These are phyloP conservation scores for Priocnemis perturbator DNA, from an alignment of 2,888 invertebrate genomes.

Conservation along the genomic window DNA sequence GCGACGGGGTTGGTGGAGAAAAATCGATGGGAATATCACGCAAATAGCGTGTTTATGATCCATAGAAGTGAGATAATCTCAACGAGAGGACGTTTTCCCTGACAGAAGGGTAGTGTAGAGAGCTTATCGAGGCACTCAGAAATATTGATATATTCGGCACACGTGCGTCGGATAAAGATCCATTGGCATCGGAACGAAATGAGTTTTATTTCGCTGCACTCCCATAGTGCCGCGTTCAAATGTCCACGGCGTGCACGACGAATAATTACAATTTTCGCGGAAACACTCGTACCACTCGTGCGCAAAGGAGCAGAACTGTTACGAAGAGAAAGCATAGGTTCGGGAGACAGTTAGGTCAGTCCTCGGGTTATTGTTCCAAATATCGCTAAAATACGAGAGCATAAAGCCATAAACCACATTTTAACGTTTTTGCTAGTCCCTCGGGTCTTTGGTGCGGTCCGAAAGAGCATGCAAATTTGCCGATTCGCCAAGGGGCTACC, in stretches of 20 bases:
- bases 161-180: not conserved
- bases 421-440: constrained; percentile 60
- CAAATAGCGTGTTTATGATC: no score
- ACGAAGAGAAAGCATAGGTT: constrained; percentile 17
- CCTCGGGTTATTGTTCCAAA: constrained; percentile 63
- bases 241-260: no score
- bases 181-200: not conserved
- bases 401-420: constrained; percentile 68
- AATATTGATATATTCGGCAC: constrained; percentile 1
- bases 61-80: no score
- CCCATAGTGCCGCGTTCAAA: no score
- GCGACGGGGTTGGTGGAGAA: not conserved
- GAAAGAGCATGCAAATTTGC: constrained; percentile 62
- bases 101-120: not conserved
- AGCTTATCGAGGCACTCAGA: not conserved
- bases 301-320: constrained; percentile 19
- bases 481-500: constrained; percentile 32
- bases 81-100: not conserved
- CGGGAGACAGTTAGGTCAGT: constrained; percentile 57
- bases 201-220: no score
- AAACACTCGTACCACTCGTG: no score
- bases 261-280: no score
- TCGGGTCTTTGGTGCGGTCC: constrained; percentile 9
- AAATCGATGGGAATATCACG: constrained; percentile 2
- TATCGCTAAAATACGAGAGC: constrained; percentile 64